Base-by-base conservation (phyloP, 2,888 invertebrate genomes). In the Cerastoderma edule region DNA sequence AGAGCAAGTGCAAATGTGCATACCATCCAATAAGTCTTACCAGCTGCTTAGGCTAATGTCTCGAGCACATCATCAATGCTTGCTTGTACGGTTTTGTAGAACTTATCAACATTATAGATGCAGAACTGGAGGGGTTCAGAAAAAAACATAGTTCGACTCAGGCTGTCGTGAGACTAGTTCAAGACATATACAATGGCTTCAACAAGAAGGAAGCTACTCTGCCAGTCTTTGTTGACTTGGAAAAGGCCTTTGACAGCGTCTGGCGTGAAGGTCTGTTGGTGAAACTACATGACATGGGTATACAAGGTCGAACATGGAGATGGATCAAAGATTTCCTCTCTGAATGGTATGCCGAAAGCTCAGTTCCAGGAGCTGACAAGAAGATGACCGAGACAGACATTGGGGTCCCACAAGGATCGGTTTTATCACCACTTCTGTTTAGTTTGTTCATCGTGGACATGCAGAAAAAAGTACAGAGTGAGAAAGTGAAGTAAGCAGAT, bases 241-340 rank as follows among this genome's bases (percentile, higher is more conserved):
- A 72, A 28, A 73, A 73, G 28, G 77, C 70, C 1, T 78, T 56
- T 48, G 77, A 78, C 39, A 50, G 60, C 22, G 73, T 73, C 19
- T 78, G 73, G 77, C 39, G 73, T 33, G 54, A 60, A 24, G 66
- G 77, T 8, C 32, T 77, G 22, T 24, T 72, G 19, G 54, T 67
- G 2, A 72, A 72, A 44, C 6, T 72, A 8, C 5, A 39, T 19
- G 39, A 35, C 22, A 28, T 50, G 16, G 72, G 72, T 6, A 64
- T 76, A 27, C 53, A n/a, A 35, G 72, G 68, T 1, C 46, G 28
- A 33, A 56, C 65, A 5, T 72, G 68, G 72, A 33, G 0, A 28
- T 72, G 68, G 76, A 27, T 72, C 1, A 19, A 46, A 6, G 53
- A 50, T 30, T 72, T 68, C 19, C 64, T 75, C 2, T 24, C 32